phyloP scores from a whole-genome alignment of 2,113 vertebrate species.

The Otis tarda region DNA sequence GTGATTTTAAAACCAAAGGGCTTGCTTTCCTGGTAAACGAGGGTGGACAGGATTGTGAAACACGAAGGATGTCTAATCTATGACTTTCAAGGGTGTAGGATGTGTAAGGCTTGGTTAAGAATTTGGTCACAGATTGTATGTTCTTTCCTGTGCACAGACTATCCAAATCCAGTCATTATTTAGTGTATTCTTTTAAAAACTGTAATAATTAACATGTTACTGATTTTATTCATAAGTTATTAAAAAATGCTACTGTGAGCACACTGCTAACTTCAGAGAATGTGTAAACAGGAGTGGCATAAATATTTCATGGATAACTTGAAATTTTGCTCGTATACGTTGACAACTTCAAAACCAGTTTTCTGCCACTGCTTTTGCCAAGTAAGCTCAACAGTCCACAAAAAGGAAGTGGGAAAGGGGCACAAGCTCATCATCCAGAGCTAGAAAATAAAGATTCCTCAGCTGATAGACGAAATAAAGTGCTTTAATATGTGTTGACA shows the following conservation, averaged over 20 bases:
- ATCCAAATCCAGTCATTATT: not conserved
- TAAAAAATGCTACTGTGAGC: not conserved
- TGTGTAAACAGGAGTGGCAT: not conserved
- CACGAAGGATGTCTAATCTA: not conserved
- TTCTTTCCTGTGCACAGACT: not conserved
- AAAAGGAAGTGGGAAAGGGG: not conserved
- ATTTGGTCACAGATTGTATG: not conserved
- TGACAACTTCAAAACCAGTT: not conserved
- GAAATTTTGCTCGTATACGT: not conserved
- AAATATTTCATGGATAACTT: slow-evolving; percentile 1
- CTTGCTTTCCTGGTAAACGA: slow-evolving; percentile 51
- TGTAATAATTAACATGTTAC: not conserved
- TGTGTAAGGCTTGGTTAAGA: not conserved
- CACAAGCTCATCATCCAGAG: not conserved
- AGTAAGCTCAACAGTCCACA: not conserved
- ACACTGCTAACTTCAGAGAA: not conserved
- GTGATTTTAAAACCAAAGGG: slow-evolving; percentile 44
- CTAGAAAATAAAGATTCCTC: not conserved
- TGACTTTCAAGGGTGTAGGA: slow-evolving; percentile 11
- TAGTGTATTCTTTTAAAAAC: not conserved
- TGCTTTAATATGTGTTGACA: not conserved
- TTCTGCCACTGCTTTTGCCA: slow-evolving; percentile 1
- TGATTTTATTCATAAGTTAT: not conserved
- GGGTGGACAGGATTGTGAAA: slow-evolving; percentile 29
- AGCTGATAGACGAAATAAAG: not conserved